These are phyloP conservation scores for Drosophila macrospina DNA, from an alignment of 2,888 invertebrate species.

Conservation along the genomic window DNA sequence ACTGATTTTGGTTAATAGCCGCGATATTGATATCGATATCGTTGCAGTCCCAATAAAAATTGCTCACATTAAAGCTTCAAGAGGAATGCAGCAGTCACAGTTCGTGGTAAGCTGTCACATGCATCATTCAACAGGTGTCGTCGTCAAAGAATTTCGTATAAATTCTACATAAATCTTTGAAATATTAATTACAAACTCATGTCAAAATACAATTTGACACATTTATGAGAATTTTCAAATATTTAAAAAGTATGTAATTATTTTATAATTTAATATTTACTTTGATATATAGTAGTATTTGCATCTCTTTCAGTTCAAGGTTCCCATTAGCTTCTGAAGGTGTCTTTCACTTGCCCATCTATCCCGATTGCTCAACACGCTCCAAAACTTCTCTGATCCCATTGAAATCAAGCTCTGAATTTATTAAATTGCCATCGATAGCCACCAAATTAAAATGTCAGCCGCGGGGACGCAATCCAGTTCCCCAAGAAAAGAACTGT, in stretches of 20 bases:
- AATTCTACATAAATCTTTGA: constrained; percentile 12
- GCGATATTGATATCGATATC: constrained; percentile 74
- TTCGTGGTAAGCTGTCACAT: constrained; percentile 17
- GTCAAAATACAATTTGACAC: constrained; percentile 16
- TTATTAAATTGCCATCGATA: constrained; percentile 76
- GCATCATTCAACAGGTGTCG: constrained; percentile 34
- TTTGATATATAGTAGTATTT: neutral
- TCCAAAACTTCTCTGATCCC: constrained; percentile 45
- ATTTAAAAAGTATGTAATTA: neutral
- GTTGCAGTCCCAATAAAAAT: constrained; percentile 69
- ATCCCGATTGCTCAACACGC: constrained; percentile 69
- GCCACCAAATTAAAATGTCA: constrained; percentile 81
- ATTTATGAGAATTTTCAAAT: constrained; percentile 17
- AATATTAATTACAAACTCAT: constrained; percentile 26
- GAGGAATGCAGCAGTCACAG: constrained; percentile 20
- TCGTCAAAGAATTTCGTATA: constrained; percentile 14
- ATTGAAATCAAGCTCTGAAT: constrained; percentile 67
- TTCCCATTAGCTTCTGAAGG: constrained; percentile 37
- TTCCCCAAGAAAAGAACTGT: neutral
- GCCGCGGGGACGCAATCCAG: constrained; percentile 45
- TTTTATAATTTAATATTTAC: neutral
- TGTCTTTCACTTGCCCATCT: constrained; percentile 52
- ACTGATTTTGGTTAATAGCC: constrained; percentile 78
- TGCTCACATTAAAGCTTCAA: constrained; percentile 65
- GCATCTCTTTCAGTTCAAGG: constrained; percentile 38